A percentile compares a stretch with the other conserved stretches of the same genome.
Evolutionary conservation across 2,797 vertebrate species (phyloP).

Genomic region (Bryconaethiops microstoma): DNA sequence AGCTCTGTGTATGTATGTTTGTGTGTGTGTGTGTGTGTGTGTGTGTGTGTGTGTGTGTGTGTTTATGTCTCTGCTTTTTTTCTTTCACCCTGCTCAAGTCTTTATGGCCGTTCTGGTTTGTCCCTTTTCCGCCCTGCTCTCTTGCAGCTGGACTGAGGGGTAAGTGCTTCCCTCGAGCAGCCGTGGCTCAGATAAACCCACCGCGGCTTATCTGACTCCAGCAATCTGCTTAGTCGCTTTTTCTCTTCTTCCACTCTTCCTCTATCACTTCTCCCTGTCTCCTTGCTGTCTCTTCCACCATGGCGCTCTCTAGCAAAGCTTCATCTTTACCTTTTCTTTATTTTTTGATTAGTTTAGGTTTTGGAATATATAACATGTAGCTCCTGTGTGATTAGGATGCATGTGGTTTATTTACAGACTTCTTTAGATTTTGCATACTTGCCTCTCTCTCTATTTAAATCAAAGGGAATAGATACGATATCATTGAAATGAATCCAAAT

Average conservation of each 20-base stretch:
- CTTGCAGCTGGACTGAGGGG: constrained; percentile 94
- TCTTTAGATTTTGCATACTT: constrained; percentile 81
- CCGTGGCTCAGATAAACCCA: constrained; percentile 89
- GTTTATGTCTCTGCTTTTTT: constrained; percentile 73
- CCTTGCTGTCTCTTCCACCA: constrained; percentile 61
- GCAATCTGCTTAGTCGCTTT: constrained; percentile 81
- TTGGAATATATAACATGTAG: background rate
- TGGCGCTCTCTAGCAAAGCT: constrained; percentile 67
- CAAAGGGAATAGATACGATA: background rate
- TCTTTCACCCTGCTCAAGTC: constrained; percentile 86
- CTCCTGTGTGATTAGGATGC: background rate
- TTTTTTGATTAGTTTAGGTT: constrained; percentile 60
- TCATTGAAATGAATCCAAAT: background rate
- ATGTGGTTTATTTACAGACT: constrained; percentile 33
- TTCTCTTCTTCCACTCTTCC: constrained; percentile 54
- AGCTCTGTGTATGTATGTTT: background rate
- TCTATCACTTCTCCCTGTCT: constrained; percentile 64
- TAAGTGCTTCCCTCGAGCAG: constrained; percentile 91
- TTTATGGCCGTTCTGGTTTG: constrained; percentile 91
- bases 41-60: too few species aligned
- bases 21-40: too few species aligned
- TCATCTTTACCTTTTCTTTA: constrained; percentile 64
- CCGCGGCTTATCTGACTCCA: constrained; percentile 87
- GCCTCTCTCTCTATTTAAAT: constrained; percentile 78
- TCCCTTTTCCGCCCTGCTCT: constrained; percentile 88